Conservation (phyloP, 1,140 invertebrate genomes). For the Cotesia chilonis region DNA sequence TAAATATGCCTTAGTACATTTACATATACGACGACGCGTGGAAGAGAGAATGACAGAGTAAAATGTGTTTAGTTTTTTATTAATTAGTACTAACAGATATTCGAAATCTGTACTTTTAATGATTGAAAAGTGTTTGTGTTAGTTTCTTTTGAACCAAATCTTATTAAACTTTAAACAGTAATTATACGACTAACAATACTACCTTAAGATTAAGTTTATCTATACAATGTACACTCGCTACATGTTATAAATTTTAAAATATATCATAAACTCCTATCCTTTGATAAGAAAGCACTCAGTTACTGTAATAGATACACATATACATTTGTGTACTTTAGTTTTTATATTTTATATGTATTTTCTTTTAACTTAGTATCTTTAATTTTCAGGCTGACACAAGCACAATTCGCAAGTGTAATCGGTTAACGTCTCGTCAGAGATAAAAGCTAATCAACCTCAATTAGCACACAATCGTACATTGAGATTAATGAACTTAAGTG, state of each 20-base stretch:
- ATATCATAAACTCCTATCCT: neutral
- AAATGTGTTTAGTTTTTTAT: no score
- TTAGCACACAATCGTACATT: slow-evolving; percentile 24
- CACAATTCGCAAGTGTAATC: neutral
- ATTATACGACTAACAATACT: no score
- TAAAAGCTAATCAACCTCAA: slow-evolving; percentile 34
- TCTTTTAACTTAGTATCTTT: neutral
- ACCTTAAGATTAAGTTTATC: no score
- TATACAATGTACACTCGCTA: no score
- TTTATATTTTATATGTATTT: neutral
- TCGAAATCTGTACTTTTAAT: no score
- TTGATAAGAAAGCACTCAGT: neutral
- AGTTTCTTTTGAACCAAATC: no score
- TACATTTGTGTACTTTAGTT: neutral
- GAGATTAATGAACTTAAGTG: slow-evolving; percentile 29
- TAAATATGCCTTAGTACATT: no score
- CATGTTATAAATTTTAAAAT: neutral
- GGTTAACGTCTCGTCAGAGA: slow-evolving; percentile 26
- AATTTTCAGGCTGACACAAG: neutral
- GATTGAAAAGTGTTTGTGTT: no score
- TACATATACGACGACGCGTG: no score
- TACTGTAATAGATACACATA: neutral
- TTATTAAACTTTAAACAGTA: no score
- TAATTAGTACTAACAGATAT: no score
- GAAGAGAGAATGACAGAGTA: no score